phyloP scores from a whole-genome alignment of 2,888 invertebrate species.

The Digitonthophagus gazella region DNA sequence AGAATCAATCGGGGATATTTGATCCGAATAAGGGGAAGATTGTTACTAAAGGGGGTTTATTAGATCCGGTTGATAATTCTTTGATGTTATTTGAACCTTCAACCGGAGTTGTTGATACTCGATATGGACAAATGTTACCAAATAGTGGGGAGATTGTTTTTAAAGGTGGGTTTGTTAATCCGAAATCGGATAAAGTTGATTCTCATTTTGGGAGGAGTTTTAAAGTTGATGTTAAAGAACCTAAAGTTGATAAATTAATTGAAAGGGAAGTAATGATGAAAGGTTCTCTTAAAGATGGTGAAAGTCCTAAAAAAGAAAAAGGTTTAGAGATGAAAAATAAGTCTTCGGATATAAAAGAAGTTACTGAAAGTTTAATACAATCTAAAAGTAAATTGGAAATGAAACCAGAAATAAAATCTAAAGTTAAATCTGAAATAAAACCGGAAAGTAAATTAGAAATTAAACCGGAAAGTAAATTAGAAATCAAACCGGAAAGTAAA shows the following conservation, averaged over 20 bases:
- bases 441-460: background rate
- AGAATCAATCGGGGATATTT: slow-evolving; percentile 67
- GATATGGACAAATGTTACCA: slow-evolving; percentile 65
- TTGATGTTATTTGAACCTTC: slow-evolving; percentile 61
- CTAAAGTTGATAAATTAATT: slow-evolving; percentile 49
- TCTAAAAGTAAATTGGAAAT: no score
- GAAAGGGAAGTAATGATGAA: slow-evolving; percentile 23
- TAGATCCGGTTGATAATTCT: slow-evolving; percentile 68
- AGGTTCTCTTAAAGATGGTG: slow-evolving; percentile 37
- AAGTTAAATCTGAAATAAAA: background rate
- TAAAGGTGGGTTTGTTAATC: slow-evolving; percentile 69
- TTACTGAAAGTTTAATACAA: no score
- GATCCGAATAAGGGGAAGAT: slow-evolving; percentile 70
- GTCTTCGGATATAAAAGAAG: no score
- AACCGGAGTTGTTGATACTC: slow-evolving; percentile 59
- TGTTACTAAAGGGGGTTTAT: slow-evolving; percentile 70
- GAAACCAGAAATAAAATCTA: no score
- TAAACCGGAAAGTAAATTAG: background rate
- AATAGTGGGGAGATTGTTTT: slow-evolving; percentile 68
- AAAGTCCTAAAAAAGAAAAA: no score
- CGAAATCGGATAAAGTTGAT: slow-evolving; percentile 66
- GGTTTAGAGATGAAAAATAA: no score
- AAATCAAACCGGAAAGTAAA: background rate
- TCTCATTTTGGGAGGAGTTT: slow-evolving; percentile 49
- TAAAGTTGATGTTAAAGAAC: slow-evolving; percentile 51